These are phyloP conservation scores for Sturnus vulgaris DNA, from an alignment of 2,113 vertebrate genomes.

Conservation along the genomic window DNA sequence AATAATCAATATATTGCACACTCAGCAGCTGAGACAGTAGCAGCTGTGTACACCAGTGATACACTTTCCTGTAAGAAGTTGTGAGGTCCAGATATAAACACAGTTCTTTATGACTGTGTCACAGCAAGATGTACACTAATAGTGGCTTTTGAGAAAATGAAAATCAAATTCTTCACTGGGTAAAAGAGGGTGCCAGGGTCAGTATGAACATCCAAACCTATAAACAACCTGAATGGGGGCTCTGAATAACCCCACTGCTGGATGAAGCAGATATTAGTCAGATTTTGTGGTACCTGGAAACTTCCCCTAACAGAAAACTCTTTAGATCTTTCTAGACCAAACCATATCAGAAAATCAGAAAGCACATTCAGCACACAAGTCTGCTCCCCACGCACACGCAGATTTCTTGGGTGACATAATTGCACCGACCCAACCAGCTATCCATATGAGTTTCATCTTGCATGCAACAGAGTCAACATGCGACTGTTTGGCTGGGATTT, in stretches of 20 bases:
- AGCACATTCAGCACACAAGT: accelerated
- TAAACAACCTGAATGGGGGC: background rate
- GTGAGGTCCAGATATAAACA: background rate
- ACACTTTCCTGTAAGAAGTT: background rate
- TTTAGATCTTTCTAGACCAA: background rate
- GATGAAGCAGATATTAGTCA: background rate
- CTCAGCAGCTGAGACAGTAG: background rate
- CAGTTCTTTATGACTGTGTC: background rate
- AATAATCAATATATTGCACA: background rate
- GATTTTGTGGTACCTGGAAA: background rate
- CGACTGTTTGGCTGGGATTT: background rate
- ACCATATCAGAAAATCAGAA: background rate
- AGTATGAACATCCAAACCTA: background rate
- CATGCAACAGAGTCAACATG: background rate
- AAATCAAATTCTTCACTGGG: background rate
- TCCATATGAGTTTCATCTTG: background rate
- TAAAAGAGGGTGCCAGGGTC: background rate
- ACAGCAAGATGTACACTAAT: background rate
- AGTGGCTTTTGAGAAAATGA: background rate
- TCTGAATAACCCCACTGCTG: background rate
- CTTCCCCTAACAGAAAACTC: background rate
- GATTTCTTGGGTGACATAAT: accelerated
- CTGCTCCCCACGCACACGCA: accelerated
- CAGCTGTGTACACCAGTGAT: background rate
- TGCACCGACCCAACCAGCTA: background rate